These are phyloP conservation scores for Harmothoe impar DNA, from an alignment of 2,888 invertebrate species.

Conservation along the genomic window DNA sequence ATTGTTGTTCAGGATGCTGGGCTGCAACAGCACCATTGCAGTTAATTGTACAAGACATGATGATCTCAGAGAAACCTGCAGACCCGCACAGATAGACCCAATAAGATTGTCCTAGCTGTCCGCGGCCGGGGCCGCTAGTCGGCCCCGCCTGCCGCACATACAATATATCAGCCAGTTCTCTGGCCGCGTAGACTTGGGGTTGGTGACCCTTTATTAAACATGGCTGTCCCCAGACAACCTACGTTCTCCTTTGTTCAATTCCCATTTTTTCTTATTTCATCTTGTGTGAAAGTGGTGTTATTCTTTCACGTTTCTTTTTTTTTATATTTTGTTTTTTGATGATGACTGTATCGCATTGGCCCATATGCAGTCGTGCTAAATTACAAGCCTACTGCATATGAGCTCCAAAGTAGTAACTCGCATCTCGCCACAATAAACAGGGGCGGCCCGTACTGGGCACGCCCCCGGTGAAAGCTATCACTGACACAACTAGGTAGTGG, in stretches of 20 bases:
- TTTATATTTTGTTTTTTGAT: conserved; percentile 29
- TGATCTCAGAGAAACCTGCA: conserved; percentile 48
- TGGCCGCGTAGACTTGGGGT: background rate
- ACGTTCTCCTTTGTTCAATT: background rate
- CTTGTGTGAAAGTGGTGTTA: background rate
- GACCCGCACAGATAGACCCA: conserved; percentile 51
- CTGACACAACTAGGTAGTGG: conserved; percentile 60
- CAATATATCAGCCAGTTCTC: background rate
- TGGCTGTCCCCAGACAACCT: conserved; percentile 34
- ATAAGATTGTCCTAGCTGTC: conserved; percentile 46
- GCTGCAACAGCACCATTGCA: conserved; percentile 63
- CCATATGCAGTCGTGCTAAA: conserved; percentile 57
- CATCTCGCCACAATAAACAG: conserved; percentile 45
- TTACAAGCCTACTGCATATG: conserved; percentile 53
- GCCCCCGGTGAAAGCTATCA: conserved; percentile 57
- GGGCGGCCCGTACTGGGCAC: background rate
- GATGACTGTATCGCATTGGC: conserved; percentile 47
- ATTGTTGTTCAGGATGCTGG: conserved; percentile 61
- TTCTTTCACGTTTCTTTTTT: conserved; percentile 10
- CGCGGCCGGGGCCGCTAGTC: background rate
- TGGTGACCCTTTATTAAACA: background rate
- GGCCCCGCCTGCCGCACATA: background rate
- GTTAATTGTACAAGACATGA: conserved; percentile 54
- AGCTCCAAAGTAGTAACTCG: conserved; percentile 60
- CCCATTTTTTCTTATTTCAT: background rate